Percentiles rank a stretch among this genome's conserved stretches.
phyloP scores from a whole-genome alignment of 2,888 invertebrate species.

The Melinaea marsaeus region DNA sequence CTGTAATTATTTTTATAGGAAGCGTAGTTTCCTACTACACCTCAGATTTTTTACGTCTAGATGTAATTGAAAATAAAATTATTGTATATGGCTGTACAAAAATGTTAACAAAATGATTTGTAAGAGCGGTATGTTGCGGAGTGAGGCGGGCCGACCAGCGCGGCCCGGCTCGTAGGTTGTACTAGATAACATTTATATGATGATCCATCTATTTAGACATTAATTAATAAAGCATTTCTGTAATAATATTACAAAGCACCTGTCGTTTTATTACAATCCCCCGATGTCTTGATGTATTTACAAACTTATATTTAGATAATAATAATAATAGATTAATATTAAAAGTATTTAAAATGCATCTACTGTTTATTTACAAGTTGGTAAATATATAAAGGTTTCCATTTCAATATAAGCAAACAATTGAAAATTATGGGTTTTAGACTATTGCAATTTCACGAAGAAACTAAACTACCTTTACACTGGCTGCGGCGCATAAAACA shows the following conservation, averaged over 20 bases:
- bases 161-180: constrained; percentile 71
- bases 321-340: too few relatives aligned
- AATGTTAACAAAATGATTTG: constrained; percentile 75
- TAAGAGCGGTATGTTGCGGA: constrained; percentile 77
- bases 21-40: constrained; percentile 77
- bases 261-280: constrained; percentile 54
- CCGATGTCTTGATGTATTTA: too few relatives aligned
- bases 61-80: constrained; percentile 78
- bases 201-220: constrained; percentile 82
- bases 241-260: constrained; percentile 78
- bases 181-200: constrained; percentile 78
- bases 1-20: constrained; percentile 76
- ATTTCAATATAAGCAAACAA: too few relatives aligned
- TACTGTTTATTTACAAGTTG: too few relatives aligned
- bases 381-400: too few relatives aligned
- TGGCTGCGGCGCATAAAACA: too few relatives aligned
- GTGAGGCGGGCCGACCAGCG: constrained; percentile 60
- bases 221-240: constrained; percentile 83
- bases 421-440: too few relatives aligned
- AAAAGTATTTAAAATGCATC: too few relatives aligned
- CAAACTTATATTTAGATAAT: too few relatives aligned
- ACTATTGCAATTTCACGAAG: too few relatives aligned
- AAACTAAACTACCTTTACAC: too few relatives aligned
- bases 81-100: constrained; percentile 80
- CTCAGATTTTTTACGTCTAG: constrained; percentile 78